Conservation (phyloP, 2,888 invertebrate species). For the Tetragnatha montana region DNA sequence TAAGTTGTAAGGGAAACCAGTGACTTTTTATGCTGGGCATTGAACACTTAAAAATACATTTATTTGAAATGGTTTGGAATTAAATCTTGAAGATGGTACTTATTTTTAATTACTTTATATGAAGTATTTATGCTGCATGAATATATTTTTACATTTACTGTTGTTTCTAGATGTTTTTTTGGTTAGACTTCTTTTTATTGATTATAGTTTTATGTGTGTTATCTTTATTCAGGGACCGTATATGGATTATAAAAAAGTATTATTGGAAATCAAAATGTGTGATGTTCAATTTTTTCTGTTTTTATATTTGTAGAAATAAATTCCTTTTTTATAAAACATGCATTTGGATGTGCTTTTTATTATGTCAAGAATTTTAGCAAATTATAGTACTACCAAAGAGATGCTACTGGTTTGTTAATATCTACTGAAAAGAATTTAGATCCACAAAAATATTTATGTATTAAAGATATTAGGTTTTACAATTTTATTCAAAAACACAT, state of each 20-base stretch:
- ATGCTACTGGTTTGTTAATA: no score
- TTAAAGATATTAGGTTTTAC: no score
- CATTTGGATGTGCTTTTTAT: background rate
- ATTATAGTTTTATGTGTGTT: background rate
- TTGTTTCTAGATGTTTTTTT: background rate
- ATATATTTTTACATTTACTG: constrained; percentile 9
- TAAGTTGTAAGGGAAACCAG: constrained; percentile 42
- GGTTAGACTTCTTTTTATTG: constrained; percentile 8
- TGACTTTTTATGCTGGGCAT: background rate
- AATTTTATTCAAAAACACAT: no score
- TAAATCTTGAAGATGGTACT: constrained; percentile 7
- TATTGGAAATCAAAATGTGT: background rate
- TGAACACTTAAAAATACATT: background rate
- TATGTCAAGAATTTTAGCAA: no score
- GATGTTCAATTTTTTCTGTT: constrained; percentile 2
- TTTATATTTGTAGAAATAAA: constrained; percentile 52
- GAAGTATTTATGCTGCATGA: constrained; percentile 7
- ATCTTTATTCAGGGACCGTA: constrained; percentile 18
- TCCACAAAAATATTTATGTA: no score
- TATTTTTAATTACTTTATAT: constrained; percentile 18
- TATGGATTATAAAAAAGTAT: background rate
- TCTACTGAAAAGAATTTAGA: no score
- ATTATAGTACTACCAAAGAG: no score
- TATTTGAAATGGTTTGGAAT: background rate
- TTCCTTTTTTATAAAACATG: constrained; percentile 10